These are phyloP conservation scores for Syrista parreyssii DNA, from an alignment of 2,888 invertebrate genomes.

Conservation along the genomic window DNA sequence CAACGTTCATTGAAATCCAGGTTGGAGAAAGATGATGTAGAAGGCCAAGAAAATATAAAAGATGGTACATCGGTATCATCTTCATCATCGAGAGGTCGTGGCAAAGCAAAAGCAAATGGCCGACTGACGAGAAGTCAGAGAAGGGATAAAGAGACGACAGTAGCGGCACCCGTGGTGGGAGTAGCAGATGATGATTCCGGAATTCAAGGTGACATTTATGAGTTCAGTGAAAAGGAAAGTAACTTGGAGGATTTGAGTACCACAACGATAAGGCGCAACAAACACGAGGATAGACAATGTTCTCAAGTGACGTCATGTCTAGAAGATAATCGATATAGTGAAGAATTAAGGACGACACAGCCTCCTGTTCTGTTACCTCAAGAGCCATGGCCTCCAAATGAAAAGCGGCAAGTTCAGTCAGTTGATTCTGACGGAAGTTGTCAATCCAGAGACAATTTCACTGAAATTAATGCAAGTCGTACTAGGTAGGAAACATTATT, in stretches of 20 bases:
- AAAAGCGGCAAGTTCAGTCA: constrained; percentile 19
- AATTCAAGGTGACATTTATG: constrained; percentile 69
- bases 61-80: neutral
- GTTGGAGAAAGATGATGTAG: neutral
- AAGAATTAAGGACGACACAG: constrained; percentile 38
- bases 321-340: constrained; percentile 40
- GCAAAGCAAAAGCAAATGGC: constrained; percentile 41
- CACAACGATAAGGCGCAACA: constrained; percentile 54
- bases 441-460: constrained; percentile 39
- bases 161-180: constrained; percentile 45
- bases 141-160: constrained; percentile 33
- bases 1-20: constrained; percentile 27
- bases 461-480: constrained; percentile 38
- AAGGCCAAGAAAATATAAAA: neutral
- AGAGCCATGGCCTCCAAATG: constrained; percentile 48
- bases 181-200: constrained; percentile 63
- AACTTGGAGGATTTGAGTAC: constrained; percentile 55
- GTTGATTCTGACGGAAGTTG: constrained; percentile 28
- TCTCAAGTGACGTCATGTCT: constrained; percentile 31
- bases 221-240: constrained; percentile 68
- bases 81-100: constrained; percentile 22
- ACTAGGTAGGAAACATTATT: constrained; percentile 38
- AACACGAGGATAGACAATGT: constrained; percentile 45
- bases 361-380: constrained; percentile 50
- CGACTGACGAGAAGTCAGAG: constrained; percentile 57